These are phyloP conservation scores for Drosophila colorata DNA, from an alignment of 2,888 invertebrate species.

Conservation along the genomic window DNA sequence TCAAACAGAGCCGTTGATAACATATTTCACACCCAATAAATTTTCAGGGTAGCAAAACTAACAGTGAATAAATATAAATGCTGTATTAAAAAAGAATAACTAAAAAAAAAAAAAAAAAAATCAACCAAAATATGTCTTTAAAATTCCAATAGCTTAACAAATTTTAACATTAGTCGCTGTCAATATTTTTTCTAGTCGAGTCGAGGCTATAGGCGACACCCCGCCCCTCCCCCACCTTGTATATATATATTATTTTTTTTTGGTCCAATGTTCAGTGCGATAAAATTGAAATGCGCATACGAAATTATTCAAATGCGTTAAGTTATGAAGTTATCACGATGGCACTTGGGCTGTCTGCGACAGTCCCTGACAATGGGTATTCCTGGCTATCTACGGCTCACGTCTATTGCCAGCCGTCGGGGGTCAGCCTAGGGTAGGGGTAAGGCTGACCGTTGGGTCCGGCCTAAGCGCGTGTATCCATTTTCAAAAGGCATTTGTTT, in stretches of 20 bases:
- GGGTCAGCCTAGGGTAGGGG: slow-evolving; percentile 30
- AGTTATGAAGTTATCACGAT: slow-evolving; percentile 83
- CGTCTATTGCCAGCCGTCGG: slow-evolving; percentile 47
- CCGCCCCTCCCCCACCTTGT: slow-evolving; percentile 11
- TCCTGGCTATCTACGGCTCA: slow-evolving; percentile 45
- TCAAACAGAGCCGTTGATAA: slow-evolving; percentile 40
- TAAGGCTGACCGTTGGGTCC: slow-evolving; percentile 29
- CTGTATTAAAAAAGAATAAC: slow-evolving; percentile 33
- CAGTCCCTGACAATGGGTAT: slow-evolving; percentile 70
- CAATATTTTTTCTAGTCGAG: slow-evolving; percentile 66
- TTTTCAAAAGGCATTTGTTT: slow-evolving; percentile 70
- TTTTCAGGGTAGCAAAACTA: slow-evolving; percentile 50
- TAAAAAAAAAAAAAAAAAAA: slow-evolving; percentile 8
- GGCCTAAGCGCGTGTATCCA: slow-evolving; percentile 50
- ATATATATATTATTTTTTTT: too few relatives aligned
- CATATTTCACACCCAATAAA: slow-evolving; percentile 57
- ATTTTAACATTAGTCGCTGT: slow-evolving; percentile 79
- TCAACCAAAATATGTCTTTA: slow-evolving; percentile 27
- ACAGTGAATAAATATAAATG: slow-evolving; percentile 56
- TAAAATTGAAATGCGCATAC: slow-evolving; percentile 79
- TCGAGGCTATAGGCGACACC: slow-evolving; percentile 26
- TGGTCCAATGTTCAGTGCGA: slow-evolving; percentile 43
- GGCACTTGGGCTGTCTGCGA: slow-evolving; percentile 62
- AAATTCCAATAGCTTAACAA: slow-evolving; percentile 39
- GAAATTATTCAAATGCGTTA: slow-evolving; percentile 78